phyloP scores from a whole-genome alignment of 2,888 invertebrate species.

The Argyresthia goedartella region DNA sequence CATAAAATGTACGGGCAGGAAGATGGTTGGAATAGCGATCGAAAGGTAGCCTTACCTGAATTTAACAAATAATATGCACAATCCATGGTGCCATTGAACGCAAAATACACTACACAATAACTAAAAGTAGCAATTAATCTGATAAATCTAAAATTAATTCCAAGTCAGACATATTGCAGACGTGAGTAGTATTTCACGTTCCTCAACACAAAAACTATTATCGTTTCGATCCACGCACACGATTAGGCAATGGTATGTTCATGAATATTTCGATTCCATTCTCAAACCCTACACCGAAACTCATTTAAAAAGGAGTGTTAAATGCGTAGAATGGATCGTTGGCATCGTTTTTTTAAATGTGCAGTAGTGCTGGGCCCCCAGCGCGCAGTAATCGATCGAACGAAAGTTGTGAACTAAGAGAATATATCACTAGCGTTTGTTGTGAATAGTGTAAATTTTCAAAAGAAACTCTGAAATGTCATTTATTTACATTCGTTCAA shows the following conservation, averaged over 20 bases:
- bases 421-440: too few species aligned
- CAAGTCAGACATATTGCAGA: slow-evolving; percentile 71
- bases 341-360: too few species aligned
- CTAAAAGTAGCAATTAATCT: slow-evolving; percentile 29
- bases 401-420: too few species aligned
- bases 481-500: too few species aligned
- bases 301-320: too few species aligned
- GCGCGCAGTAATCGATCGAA: too few species aligned
- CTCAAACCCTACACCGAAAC: too few species aligned
- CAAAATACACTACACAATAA: slow-evolving; percentile 32
- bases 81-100: slow-evolving; percentile 45
- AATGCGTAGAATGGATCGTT: slow-evolving; percentile 30
- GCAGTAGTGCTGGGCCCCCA: too few species aligned
- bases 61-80: slow-evolving; percentile 40
- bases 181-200: slow-evolving; percentile 27
- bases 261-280: too few species aligned
- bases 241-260: not conserved
- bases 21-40: slow-evolving; percentile 11
- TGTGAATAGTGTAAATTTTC: too few species aligned
- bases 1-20: slow-evolving; percentile 32
- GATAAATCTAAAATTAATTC: slow-evolving; percentile 68
- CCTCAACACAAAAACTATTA: slow-evolving; percentile 11
- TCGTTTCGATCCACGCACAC: slow-evolving; percentile 11
- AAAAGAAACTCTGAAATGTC: too few species aligned
- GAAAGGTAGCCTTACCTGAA: slow-evolving; percentile 41